Evolutionary conservation across 2,113 vertebrate genomes (phyloP).

Genomic region (Chamaea fasciata): DNA sequence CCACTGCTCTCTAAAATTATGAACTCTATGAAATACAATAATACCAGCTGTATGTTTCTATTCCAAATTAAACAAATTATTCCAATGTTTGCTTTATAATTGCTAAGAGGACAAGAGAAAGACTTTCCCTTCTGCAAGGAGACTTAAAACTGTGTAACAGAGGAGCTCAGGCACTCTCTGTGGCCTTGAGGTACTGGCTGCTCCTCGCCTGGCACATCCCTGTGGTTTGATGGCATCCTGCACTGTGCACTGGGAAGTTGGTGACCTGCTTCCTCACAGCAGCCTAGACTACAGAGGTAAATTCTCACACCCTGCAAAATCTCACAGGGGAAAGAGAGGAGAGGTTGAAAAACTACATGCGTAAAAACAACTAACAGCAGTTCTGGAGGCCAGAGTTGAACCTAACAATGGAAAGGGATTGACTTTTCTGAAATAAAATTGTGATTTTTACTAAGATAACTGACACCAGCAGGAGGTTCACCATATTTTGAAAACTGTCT

Average conservation of each 20-base stretch:
- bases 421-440: neutral
- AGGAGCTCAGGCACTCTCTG: neutral
- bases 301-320: neutral
- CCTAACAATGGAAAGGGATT: neutral
- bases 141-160: neutral
- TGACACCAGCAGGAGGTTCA: neutral
- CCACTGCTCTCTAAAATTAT: neutral
- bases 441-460: neutral
- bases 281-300: neutral
- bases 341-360: neutral
- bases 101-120: neutral
- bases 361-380: neutral
- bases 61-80: neutral
- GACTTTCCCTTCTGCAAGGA: neutral
- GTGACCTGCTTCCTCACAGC: neutral
- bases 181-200: neutral
- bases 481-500: neutral
- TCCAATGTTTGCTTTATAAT: neutral
- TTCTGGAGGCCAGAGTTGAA: neutral
- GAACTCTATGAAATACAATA: neutral
- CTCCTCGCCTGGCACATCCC: neutral
- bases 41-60: neutral
- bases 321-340: neutral
- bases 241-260: neutral
- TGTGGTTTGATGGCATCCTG: neutral